A percentile compares a stretch with the other conserved stretches of the same genome.
phyloP scores from a whole-genome alignment of 2,888 invertebrate species.

The Serrognathus titanus region DNA sequence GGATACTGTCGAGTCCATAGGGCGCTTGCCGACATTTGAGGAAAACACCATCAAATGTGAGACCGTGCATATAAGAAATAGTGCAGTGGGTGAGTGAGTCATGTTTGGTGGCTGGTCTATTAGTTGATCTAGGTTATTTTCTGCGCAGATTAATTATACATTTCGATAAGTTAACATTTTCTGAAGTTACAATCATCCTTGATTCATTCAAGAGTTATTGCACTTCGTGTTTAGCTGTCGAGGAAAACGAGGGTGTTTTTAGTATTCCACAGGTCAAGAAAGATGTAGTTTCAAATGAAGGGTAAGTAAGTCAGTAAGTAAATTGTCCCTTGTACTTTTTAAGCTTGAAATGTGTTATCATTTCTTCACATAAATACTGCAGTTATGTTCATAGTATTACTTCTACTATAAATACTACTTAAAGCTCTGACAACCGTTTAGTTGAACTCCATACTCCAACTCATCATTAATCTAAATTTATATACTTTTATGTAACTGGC shows the following conservation, averaged over 20 bases:
- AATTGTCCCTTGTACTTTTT: too few relatives aligned
- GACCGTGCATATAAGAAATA: conserved; percentile 57
- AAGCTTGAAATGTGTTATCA: too few relatives aligned
- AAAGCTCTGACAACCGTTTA: too few relatives aligned
- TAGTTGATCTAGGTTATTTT: conserved; percentile 67
- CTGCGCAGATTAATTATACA: conserved; percentile 76
- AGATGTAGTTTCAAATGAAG: too few relatives aligned
- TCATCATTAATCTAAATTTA: too few relatives aligned
- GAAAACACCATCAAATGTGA: conserved; percentile 19
- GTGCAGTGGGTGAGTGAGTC: conserved; percentile 59
- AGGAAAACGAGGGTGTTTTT: conserved; percentile 25
- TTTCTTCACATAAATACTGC: too few relatives aligned
- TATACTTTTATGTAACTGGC: too few relatives aligned
- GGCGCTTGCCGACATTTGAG: conserved; percentile 24
- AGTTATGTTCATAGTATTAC: too few relatives aligned
- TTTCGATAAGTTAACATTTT: conserved; percentile 80
- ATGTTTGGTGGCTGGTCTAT: conserved; percentile 6
- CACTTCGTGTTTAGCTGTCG: conserved; percentile 45
- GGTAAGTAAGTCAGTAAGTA: too few relatives aligned
- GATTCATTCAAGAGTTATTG: conserved; percentile 70
- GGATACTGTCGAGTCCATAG: conserved; percentile 38
- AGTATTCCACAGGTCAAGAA: conserved; percentile 4
- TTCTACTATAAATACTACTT: too few relatives aligned
- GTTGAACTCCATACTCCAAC: too few relatives aligned
- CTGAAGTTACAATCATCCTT: conserved; percentile 73